Evolutionary conservation across 2,888 invertebrate species (phyloP).

Genomic region (Stegana nigrithorax): DNA sequence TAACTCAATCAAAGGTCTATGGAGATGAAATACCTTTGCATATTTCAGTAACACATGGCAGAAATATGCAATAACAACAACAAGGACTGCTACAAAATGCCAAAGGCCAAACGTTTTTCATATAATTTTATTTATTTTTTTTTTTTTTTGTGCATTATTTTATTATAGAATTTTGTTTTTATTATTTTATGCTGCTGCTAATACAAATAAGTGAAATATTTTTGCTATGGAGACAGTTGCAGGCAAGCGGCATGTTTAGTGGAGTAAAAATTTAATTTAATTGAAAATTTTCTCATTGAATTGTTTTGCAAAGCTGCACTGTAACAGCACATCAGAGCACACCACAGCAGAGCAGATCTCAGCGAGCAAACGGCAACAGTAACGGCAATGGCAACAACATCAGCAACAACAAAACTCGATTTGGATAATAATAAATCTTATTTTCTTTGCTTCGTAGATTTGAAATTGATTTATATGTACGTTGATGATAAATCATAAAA

Average conservation of each 20-base stretch:
- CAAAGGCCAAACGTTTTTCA: too few species aligned
- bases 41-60: too few species aligned
- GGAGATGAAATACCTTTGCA: too few species aligned
- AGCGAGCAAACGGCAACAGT: background rate
- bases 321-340: background rate
- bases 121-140: too few species aligned
- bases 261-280: background rate
- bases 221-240: too few species aligned
- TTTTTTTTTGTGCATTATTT: too few species aligned
- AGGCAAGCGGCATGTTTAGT: too few species aligned
- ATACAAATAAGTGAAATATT: conserved; percentile 6
- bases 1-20: too few species aligned
- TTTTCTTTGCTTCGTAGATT: conserved; percentile 24
- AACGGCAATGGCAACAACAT: background rate
- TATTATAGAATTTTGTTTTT: too few species aligned
- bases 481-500: conserved; percentile 29
- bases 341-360: background rate
- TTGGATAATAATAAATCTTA: conserved; percentile 32
- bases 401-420: conserved; percentile 14
- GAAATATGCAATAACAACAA: too few species aligned
- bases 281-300: conserved; percentile 18
- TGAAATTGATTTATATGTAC: conserved; percentile 36
- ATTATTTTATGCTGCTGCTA: too few species aligned
- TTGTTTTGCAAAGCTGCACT: conserved; percentile 7
- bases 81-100: too few species aligned